Evolutionary conservation across 2,888 invertebrate species (phyloP), one percentile per base, ranked within the genome.

Genomic region (Sepiola atlantica): DNA sequence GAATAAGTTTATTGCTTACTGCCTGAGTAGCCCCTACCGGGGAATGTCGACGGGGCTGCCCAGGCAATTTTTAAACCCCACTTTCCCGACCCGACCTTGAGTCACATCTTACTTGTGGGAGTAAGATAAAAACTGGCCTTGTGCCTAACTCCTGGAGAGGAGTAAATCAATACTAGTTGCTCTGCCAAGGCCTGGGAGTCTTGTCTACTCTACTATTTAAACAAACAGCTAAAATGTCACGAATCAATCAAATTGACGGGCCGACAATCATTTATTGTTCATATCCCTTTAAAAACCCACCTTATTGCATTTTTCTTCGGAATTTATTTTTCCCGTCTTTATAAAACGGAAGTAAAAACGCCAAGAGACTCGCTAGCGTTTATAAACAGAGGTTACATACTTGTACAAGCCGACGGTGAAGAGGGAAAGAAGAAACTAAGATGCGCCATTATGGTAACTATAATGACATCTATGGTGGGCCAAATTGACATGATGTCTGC

Each of bases 301-400:
- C 3, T 57, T 21, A 45, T 8, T 45, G 16, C 24, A 6, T 57
- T 57, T 57, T 57, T 57, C 57, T 20, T 20, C 20, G 20, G 21
- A 57, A 21, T 20, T 61, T 61, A 3, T 61, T 21, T 16, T n/a
- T 77, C n/a, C 45, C n/a, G 14, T 77, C n/a, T 77, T 77, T 77
- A 77, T 77, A 14, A 28, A 77, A 12, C 12, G 77, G n/a, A n/a
- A n/a, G 14, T n/a, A 77, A 77, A n/a, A 77, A n/a, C 77, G 77
- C 77, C n/a, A n/a, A 77, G 77, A 77, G 77, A 77, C 77, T 18
- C 14, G n/a, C 16, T n/a, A n/a, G n/a, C n/a, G n/a, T 77, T 77
- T 77, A 77, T 77, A 77, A 77, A 77, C 77, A n/a, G n/a, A 77
- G n/a, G n/a, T 77, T n/a, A n/a, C n/a, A 77, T n/a, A 77, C n/a